Evolutionary conservation across 2,888 invertebrate species (phyloP), one percentile per base, ranked within the genome.

Genomic region (Nomada fabriciana): DNA sequence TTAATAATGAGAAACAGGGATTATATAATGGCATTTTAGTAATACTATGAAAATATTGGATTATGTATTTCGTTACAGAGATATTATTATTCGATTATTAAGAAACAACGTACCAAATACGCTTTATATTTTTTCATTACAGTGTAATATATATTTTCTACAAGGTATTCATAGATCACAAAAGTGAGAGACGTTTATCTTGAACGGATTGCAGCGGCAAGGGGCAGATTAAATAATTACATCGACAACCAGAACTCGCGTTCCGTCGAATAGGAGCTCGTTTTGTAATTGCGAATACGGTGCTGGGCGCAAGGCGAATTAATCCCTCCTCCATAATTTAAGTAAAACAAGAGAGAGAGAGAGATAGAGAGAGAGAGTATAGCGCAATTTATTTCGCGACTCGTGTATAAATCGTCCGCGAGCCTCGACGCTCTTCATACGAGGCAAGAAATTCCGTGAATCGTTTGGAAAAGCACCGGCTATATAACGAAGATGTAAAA

Each of bases 301-400:
- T 43, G 36, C 29, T 63, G 52, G 18, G 18, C 18, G 64, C 60
- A 36, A 29, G 59, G 69, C 47, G 63, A 70, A 79, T 79, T 77
- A 79, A 79, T 79, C 64, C 59, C 47, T 23, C 15, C n/a, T 18
- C 29, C 64, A 59, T 70, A 78, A 59, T 70, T 64, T 70, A 70
- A 60, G 70, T 57, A 11, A 52, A 59, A 64, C 59, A 70, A 52
- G 64, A 4, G 47, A 15, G 36, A 36, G 36, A 36, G 29, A 29
- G 4, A 29, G 29, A 29, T 3, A 29, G 29, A 29, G 29, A 3
- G 68, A 42, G 78, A 36, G 25, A 57, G 57, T 15, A 29, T 52
- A n/a, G 53, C 63, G 63, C 57, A 78, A 80, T 79, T 73, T 73
- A 80, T 79, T 79, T 60, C 55, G 23, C 55, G 53, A 25, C 64